Conservation (phyloP, 2,797 vertebrate species). For the Sylvilagus floridanus region DNA sequence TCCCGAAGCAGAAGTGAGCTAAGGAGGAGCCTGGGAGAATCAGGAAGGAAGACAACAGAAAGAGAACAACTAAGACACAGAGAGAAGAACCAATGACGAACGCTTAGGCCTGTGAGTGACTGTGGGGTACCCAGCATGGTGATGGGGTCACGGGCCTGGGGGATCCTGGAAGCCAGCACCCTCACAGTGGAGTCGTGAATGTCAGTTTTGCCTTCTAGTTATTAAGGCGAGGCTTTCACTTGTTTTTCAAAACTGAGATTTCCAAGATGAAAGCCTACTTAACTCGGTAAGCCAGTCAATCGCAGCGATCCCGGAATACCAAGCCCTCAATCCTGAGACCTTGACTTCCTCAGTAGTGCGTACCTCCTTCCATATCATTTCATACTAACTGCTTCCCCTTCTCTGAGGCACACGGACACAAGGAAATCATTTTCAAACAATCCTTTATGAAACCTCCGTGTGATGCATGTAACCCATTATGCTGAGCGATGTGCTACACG, state of each 20-base stretch:
- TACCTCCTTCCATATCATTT: background rate
- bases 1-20: background rate
- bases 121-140: background rate
- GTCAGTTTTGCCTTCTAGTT: background rate
- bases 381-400: background rate
- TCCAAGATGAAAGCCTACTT: background rate
- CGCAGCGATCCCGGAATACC: background rate
- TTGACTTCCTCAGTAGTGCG: background rate
- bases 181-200: background rate
- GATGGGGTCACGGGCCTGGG: background rate
- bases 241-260: background rate
- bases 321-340: background rate
- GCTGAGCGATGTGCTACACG: background rate
- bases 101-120: background rate
- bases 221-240: background rate
- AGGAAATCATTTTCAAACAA: background rate
- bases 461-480: background rate
- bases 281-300: background rate
- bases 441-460: background rate
- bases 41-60: background rate
- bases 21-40: constrained; percentile 14
- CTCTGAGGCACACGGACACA: background rate
- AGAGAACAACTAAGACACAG: background rate
- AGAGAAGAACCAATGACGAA: background rate
- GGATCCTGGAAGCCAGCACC: background rate